These are phyloP conservation scores for Didymodactylos carnosus DNA, from an alignment of 2,888 invertebrate species.

Conservation along the genomic window DNA sequence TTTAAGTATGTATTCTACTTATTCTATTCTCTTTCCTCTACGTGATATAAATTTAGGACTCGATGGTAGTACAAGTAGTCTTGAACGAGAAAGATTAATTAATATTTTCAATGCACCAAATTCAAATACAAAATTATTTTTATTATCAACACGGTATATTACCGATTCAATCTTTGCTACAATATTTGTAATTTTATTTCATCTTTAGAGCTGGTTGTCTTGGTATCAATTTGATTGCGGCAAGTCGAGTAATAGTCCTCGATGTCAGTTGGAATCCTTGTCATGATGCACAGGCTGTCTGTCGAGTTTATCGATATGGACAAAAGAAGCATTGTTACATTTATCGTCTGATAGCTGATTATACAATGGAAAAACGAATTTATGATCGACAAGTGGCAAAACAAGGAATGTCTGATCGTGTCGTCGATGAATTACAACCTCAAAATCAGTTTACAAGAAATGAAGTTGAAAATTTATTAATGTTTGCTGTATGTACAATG, in stretches of 20 bases:
- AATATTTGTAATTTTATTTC: neutral
- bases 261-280: constrained; percentile 99
- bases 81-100: constrained; percentile 81
- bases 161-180: neutral
- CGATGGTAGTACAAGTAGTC: constrained; percentile 79
- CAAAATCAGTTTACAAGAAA: constrained; percentile 11
- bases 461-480: constrained; percentile 10
- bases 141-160: constrained; percentile 62
- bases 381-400: constrained; percentile 95
- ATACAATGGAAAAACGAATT: constrained; percentile 86
- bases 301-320: constrained; percentile 79
- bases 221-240: constrained; percentile 93
- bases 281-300: constrained; percentile 72
- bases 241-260: constrained; percentile 84
- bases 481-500: constrained; percentile 8
- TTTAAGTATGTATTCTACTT: constrained; percentile 48
- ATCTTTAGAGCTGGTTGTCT: constrained; percentile 61
- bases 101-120: constrained; percentile 70
- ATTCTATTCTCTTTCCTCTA: neutral
- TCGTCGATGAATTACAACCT: constrained; percentile 11
- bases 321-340: constrained; percentile 82
- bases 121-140: constrained; percentile 62
- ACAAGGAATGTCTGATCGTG: constrained; percentile 64
- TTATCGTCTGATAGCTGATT: constrained; percentile 85
- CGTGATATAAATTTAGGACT: constrained; percentile 35